Evolutionary conservation across 1,140 invertebrate genomes (phyloP), one percentile per base, ranked within the genome.

Genomic region (Drosophila watanabei): DNA sequence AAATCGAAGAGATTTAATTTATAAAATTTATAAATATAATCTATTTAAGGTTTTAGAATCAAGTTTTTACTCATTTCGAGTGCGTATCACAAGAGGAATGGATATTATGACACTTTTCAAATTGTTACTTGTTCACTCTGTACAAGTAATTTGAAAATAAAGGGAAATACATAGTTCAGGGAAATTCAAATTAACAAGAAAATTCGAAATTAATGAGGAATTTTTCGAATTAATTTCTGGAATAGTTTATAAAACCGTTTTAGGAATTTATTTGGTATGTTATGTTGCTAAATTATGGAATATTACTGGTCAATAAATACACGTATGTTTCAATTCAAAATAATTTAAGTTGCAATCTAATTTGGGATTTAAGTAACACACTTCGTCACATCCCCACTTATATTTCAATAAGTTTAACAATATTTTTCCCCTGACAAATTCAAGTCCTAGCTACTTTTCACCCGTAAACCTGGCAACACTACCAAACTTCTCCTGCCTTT

Each of bases 141-240:
- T 20, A 11, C 0, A 2, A 43, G 18, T 18, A 41, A 18, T 18
- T 43, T 8, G 0, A 30, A 11, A 4, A 3, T 5, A 5, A 51
- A 32, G n/a, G 5, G 0, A 11, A 32, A n/a, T n/a, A n/a, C n/a
- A n/a, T n/a, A 13, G 0, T 0, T 32, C 5, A n/a, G 5, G 0
- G 1, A 51, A 51, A 32, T n/a, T 51, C 9, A 4, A 51, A 11
- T 4, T 5, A 10, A 1, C 18, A 2, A 52, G 9, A 5, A 13
- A 11, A 32, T 52, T 32, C 2, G 0, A 32, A 7, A 13, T 5
- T 24, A 24, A 24, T 24, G 24, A 24, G 1, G 24, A 24, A 24
- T 24, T 24, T 24, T 24, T 24, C 3, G 24, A 24, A 24, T 3
- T 32, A 0, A 32, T 7, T 11, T 5, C 10, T 18, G 2, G 10